Percentiles rank a stretch among this genome's conserved stretches.
These are phyloP conservation scores for Oreocharis arfaki DNA, from an alignment of 2,113 vertebrate species.

Conservation along the genomic window DNA sequence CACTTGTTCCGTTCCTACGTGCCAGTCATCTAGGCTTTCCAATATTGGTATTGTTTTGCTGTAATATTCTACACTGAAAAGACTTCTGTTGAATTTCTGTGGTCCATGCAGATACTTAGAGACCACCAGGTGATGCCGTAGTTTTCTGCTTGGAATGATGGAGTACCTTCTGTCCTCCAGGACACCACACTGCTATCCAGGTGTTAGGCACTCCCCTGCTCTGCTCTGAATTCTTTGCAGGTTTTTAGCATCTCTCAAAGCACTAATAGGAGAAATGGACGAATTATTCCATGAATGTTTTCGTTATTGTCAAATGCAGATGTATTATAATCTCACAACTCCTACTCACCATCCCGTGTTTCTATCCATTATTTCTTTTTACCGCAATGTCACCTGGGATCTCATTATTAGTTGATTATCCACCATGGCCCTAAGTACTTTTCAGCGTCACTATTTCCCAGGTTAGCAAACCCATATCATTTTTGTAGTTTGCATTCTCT, in stretches of 20 bases:
- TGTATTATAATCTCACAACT: not conserved
- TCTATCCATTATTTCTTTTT: slow-evolving; percentile 3
- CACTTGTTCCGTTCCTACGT: not conserved
- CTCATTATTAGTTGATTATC: slow-evolving; percentile 30
- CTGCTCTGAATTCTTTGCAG: not conserved
- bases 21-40: not conserved
- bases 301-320: not conserved
- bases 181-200: not conserved
- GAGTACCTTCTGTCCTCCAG: not conserved
- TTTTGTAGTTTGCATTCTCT: not conserved
- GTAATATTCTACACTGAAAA: not conserved
- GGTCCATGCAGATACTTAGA: fast-evolving
- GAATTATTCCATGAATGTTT: not conserved
- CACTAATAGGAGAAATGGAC: not conserved
- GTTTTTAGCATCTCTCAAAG: not conserved
- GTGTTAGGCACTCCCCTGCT: not conserved
- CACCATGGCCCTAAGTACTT: not conserved
- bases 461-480: not conserved
- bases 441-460: not conserved
- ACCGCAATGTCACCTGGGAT: slow-evolving; percentile 11
- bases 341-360: not conserved
- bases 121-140: fast-evolving
- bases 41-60: not conserved
- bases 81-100: not conserved
- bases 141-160: not conserved